phyloP scores from a whole-genome alignment of 2,113 vertebrate genomes.

The Noctilio leporinus region DNA sequence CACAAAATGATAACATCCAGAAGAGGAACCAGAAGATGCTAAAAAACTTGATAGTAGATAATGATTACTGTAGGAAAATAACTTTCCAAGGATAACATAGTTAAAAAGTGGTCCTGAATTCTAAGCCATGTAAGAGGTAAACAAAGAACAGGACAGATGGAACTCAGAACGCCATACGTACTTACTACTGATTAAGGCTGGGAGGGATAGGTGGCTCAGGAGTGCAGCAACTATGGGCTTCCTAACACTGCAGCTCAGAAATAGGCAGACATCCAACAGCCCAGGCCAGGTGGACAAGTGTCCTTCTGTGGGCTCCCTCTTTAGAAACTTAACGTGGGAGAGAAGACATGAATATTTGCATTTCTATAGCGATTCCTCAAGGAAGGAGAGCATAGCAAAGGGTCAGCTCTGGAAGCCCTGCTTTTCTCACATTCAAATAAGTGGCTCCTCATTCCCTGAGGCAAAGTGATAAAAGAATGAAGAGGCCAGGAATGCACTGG shows the following conservation, averaged over 20 bases:
- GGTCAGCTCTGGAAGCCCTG: not conserved
- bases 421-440: not conserved
- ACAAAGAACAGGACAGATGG: constrained; percentile 1
- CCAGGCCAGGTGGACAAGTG: not conserved
- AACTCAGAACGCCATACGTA: not conserved
- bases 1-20: not conserved
- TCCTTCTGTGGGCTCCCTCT: not conserved
- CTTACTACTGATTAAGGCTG: not conserved
- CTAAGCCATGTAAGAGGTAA: constrained; percentile 18
- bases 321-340: not conserved
- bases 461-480: not conserved
- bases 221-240: not conserved
- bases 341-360: not conserved
- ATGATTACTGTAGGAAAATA: not conserved
- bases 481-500: not conserved
- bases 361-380: not conserved
- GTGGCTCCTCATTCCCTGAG: not conserved
- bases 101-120: not conserved
- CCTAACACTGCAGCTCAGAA: not conserved
- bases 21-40: not conserved
- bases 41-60: not conserved
- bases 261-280: not conserved
- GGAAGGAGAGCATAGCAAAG: not conserved
- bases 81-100: not conserved
- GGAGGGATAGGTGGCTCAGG: not conserved